Conservation (phyloP, 2,113 vertebrate genomes). For the Boulengeromyrus knoepffleri region DNA sequence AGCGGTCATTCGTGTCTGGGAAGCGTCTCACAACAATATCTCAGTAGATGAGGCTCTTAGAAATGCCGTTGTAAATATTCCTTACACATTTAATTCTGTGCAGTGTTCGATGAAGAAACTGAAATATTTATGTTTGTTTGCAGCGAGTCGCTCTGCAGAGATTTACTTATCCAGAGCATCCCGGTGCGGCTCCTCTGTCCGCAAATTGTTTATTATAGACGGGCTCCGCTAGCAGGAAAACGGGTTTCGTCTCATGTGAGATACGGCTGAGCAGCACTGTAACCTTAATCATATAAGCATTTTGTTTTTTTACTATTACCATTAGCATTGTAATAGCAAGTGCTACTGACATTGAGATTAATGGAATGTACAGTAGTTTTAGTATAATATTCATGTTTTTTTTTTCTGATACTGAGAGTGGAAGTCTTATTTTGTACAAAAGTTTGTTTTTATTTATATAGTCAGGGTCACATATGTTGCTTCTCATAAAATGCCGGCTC, state of each 20-base stretch:
- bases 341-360: not conserved
- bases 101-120: conserved; percentile 4
- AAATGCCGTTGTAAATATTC: not conserved
- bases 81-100: not conserved
- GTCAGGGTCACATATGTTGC: not conserved
- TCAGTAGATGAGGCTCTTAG: not conserved
- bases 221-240: not conserved
- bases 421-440: not conserved
- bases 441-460: not conserved
- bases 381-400: not conserved
- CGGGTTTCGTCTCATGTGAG: not conserved
- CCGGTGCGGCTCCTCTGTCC: not conserved
- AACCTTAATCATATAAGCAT: conserved; percentile 23
- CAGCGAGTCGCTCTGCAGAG: conserved; percentile 14
- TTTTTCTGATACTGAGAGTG: not conserved
- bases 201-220: conserved; percentile 9
- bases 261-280: not conserved
- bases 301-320: not conserved
- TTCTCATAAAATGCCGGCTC: not conserved
- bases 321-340: not conserved
- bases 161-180: conserved; percentile 17
- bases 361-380: not conserved
- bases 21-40: not conserved
- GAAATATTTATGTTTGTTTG: not conserved
- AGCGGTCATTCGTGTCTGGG: not conserved